Base-by-base conservation (phyloP, 2,888 invertebrate species). In the Caenorhabditis sp. region DNA sequence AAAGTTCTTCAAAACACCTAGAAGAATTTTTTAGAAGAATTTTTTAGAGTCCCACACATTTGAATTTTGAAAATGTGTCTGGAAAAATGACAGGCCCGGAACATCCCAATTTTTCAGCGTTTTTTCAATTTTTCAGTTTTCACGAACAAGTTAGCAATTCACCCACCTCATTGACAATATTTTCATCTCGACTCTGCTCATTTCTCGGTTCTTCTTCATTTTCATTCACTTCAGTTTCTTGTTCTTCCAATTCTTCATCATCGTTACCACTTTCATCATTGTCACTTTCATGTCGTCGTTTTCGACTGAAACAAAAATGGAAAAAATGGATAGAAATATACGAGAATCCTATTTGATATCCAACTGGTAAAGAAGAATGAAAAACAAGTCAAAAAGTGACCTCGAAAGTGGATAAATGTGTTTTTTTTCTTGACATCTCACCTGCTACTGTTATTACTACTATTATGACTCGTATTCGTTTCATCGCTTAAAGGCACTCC, bases 401-500 rank as follows among this genome's bases (percentile, higher is more conserved):
- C 17, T 26, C 3, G 23, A 55, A 24, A 17, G 8, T 26, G 5
- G 31, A 31, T 4, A 6, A 31, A 31, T 31, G 31, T 31, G 31
- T 31, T 31, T 31, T 31, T 31, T 31, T 31, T 31, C 31, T 10
- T 31, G 4, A 31, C 31, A n/a, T n/a, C n/a, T n/a, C n/a, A n/a
- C n/a, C n/a, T n/a, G n/a, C 31, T 31, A 31, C 31, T 31, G 10
- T 10, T 31, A 10, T 31, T 31, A 31, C 31, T 31, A 31, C 31
- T 31, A 31, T 31, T 31, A 31, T 31, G 31, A 31, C 31, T 31
- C 55, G 62, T 62, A 4, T 49, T 55, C 23, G 55, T n/a, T 23
- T 63, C 62, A 8, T 74, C 74, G 23, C 58, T 59, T 5, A 49
- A 49, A 19, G 62, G 64, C 0, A 26, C 67, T 8, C 67, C 62